These are phyloP conservation scores for Achroia grisella DNA, from an alignment of 1,140 invertebrate species.

Conservation along the genomic window DNA sequence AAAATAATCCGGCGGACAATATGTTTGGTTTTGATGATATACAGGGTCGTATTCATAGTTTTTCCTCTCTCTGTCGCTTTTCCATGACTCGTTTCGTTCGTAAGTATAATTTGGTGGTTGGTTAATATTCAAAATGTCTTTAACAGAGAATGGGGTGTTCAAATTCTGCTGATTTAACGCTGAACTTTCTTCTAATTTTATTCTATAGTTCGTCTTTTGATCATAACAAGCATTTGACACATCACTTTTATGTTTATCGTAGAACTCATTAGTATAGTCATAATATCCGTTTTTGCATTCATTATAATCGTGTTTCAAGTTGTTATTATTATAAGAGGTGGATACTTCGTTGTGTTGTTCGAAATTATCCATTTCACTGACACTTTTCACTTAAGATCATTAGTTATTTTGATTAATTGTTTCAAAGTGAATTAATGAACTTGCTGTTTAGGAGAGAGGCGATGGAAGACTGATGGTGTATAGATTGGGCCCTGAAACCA, in stretches of 20 bases:
- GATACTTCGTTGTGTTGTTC: conserved; percentile 55
- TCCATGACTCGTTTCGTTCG: conserved; percentile 65
- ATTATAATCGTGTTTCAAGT: conserved; percentile 20
- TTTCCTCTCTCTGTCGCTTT: conserved; percentile 28
- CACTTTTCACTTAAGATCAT: conserved; percentile 33
- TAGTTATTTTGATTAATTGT: conserved; percentile 36
- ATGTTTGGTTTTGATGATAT: conserved; percentile 36
- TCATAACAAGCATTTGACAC: too few relatives aligned
- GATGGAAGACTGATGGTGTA: conserved; percentile 58
- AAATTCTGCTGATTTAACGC: conserved; percentile 43
- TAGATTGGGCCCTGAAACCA: conserved; percentile 45
- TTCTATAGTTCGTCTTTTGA: conserved; percentile 18
- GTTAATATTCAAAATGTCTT: conserved; percentile 77
- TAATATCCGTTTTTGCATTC: not conserved
- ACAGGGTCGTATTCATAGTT: conserved; percentile 36
- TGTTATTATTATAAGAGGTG: conserved; percentile 40
- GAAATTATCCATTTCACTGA: conserved; percentile 40
- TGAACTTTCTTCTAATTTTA: conserved; percentile 17
- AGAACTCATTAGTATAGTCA: not conserved
- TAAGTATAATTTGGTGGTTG: conserved; percentile 59
- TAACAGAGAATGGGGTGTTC: conserved; percentile 78
- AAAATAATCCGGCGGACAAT: conserved; percentile 47
- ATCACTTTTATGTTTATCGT: not conserved
- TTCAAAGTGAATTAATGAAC: conserved; percentile 32
- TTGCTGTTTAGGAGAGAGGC: conserved; percentile 44